Evolutionary conservation across 2,113 vertebrate species (phyloP).

Genomic region (Mustelus asterias): DNA sequence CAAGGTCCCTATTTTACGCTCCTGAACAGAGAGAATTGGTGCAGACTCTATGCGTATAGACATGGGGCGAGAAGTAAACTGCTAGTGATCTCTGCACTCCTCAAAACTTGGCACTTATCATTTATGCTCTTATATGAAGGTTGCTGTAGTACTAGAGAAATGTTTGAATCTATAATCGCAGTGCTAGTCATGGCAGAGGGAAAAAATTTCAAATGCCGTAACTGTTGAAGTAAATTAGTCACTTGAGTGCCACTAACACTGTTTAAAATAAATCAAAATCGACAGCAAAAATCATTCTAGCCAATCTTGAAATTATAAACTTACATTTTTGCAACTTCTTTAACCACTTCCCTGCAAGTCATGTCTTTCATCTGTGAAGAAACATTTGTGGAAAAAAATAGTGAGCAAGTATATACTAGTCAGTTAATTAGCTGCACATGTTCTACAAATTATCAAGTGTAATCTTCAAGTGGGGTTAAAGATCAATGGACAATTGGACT

Average conservation of each 20-base stretch:
- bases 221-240: not conserved
- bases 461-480: not conserved
- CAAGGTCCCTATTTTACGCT: not conserved
- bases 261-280: not conserved
- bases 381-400: not conserved
- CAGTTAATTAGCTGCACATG: not conserved
- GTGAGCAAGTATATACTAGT: not conserved
- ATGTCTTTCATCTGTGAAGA: conserved; percentile 85
- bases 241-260: not conserved
- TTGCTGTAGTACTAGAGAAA: not conserved
- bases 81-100: not conserved
- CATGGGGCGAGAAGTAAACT: not conserved
- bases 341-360: conserved; percentile 93
- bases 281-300: not conserved
- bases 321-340: conserved; percentile 99
- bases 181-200: too few species aligned
- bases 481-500: not conserved
- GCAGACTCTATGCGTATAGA: not conserved
- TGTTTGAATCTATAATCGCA: not conserved
- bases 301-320: conserved; percentile 44
- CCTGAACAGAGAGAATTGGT: not conserved
- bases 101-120: not conserved
- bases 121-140: not conserved
- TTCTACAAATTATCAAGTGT: not conserved
- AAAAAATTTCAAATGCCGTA: not conserved